Conservation (phyloP, 2,113 vertebrate genomes). For the Sceloporus undulatus region DNA sequence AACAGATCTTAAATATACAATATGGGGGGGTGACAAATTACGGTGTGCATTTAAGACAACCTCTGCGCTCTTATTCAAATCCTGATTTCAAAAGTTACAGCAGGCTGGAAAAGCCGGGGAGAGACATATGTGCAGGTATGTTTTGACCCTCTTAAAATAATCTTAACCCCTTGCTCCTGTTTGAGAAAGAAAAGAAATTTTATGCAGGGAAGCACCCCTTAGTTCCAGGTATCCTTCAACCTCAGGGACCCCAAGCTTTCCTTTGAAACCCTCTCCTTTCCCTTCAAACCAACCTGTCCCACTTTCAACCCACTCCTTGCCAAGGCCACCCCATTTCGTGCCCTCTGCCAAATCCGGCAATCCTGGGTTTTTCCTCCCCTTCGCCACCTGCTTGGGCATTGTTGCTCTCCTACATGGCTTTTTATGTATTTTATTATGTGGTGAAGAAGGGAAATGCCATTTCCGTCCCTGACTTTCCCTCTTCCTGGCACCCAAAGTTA, state of each 20-base stretch:
- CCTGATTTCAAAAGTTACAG: neutral
- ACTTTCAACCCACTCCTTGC: too few relatives aligned
- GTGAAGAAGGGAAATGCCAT: constrained; percentile 4
- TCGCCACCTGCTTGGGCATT: constrained; percentile 8
- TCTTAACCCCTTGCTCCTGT: neutral
- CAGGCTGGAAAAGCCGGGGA: neutral
- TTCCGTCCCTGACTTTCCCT: constrained; percentile 3
- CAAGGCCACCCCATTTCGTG: too few relatives aligned
- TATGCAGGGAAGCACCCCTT: neutral
- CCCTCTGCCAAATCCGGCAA: neutral
- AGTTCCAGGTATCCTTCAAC: neutral
- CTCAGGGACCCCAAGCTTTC: too few relatives aligned
- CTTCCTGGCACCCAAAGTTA: too few relatives aligned
- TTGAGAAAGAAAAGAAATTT: neutral
- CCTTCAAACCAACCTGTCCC: neutral
- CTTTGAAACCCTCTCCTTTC: too few relatives aligned
- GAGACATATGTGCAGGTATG: neutral
- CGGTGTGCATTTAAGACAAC: neutral
- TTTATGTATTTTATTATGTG: neutral
- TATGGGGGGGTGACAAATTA: neutral
- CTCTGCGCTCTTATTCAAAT: too few relatives aligned
- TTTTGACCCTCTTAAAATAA: neutral
- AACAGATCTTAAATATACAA: too few relatives aligned
- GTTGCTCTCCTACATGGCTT: neutral
- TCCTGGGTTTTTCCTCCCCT: too few relatives aligned